Evolutionary conservation across 2,113 vertebrate genomes (phyloP).

Genomic region (Mohoua ochrocephala): DNA sequence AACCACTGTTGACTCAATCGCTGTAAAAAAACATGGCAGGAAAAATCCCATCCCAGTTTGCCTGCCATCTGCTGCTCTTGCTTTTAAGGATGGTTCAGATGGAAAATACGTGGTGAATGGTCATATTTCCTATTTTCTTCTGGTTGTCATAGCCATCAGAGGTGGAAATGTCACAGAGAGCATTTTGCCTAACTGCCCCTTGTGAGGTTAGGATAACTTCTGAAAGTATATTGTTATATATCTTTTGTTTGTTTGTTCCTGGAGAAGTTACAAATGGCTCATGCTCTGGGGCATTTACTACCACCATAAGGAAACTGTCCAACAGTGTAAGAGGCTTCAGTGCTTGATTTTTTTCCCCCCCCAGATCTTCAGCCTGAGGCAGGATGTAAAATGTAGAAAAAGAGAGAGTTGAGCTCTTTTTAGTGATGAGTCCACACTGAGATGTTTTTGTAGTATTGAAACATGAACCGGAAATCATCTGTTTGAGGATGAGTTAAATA

Average conservation of each 20-base stretch:
- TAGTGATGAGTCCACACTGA: not conserved
- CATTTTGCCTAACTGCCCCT: not conserved
- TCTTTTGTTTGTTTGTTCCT: constrained; percentile 31
- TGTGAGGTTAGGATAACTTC: not conserved
- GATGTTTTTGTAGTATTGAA: not conserved
- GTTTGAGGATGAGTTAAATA: not conserved
- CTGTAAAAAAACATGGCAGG: not conserved
- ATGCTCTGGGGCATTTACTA: not conserved
- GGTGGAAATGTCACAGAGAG: not conserved
- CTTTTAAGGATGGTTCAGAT: not conserved
- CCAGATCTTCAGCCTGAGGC: constrained; percentile 6
- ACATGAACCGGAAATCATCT: not conserved
- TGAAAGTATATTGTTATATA: not conserved
- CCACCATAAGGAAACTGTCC: not conserved
- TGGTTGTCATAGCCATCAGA: not conserved
- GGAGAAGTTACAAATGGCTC: not conserved
- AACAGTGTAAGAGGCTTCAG: not conserved
- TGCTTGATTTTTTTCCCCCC: not conserved
- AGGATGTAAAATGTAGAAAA: not conserved
- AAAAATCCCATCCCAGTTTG: not conserved
- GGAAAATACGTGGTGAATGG: not conserved
- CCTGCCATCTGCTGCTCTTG: not conserved
- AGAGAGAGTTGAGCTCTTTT: not conserved
- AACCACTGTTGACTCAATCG: fast-evolving
- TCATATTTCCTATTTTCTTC: not conserved